Evolutionary conservation across 2,797 vertebrate species (phyloP), one percentile per base, ranked within the genome.

Genomic region (Kryptolebias ocellatus): DNA sequence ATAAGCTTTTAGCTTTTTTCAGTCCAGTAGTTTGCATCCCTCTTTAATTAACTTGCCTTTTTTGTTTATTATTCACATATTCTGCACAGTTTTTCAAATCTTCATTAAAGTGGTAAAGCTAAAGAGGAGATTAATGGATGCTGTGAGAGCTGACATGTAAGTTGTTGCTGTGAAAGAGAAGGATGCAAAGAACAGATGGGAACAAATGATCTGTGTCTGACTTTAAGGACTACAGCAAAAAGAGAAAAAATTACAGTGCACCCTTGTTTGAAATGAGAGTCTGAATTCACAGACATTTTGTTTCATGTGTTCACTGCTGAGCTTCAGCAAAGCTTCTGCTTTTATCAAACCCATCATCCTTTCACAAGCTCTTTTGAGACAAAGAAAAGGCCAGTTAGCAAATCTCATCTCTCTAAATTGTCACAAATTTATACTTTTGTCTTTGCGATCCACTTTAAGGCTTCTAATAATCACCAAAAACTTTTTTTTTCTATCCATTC

Each of bases 341-440:
- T 80, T 87, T 76, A 87, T 84, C 67, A 71, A 79, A 72, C 63
- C 53, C 71, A 67, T 86, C 66, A 70, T 84, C 76, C 77, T 81
- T 78, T 63, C 67, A 80, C 78, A 61, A 71, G 52, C 61, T 83
- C 62, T 63, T 76, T 53, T 49, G 70, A 53, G 82, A 86, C 81
- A 81, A 88, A 81, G 77, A 72, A 61, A 73, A 62, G 74, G 47
- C 46, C 59, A 71, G 84, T 67, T 70, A 46, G 76, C 57, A 76
- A 64, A 82, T 2, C 80, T 66, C 53, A 63, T 67, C 68, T 83
- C 53, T 28, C 70, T 78, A 77, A 81, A 90, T 70, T 83, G 72
- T 74, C 79, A 80, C 80, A 76, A 83, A 79, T 86, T 80, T 69
- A 45, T 28, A 70, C 60, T 86, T 88, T 87, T 68, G 85, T 83